These are phyloP conservation scores for Papilio polytes DNA, from an alignment of 1,140 invertebrate genomes.

Conservation along the genomic window DNA sequence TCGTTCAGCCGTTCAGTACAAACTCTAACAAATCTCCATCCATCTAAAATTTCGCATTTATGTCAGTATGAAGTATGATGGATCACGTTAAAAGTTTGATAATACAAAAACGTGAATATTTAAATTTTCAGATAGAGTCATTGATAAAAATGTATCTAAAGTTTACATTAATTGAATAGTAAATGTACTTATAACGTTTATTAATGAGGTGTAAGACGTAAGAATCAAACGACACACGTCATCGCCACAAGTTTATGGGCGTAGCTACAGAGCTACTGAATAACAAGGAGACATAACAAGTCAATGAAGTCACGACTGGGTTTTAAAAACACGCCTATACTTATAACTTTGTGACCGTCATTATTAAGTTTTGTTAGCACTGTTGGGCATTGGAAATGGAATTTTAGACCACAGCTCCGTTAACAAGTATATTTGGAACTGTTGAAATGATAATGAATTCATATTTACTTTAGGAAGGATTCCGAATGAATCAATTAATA, in stretches of 20 bases:
- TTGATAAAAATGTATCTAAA: background rate
- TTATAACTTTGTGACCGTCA: background rate
- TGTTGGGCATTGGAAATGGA: too few relatives aligned
- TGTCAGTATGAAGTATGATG: too few relatives aligned
- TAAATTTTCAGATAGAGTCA: background rate
- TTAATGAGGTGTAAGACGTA: background rate
- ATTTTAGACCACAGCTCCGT: too few relatives aligned
- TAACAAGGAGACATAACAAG: conserved; percentile 25
- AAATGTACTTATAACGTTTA: background rate
- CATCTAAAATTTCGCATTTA: too few relatives aligned
- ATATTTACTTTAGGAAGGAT: background rate
- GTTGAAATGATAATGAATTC: background rate
- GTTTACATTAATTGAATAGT: background rate
- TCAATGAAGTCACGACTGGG: conserved; percentile 27
- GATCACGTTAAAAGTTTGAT: too few relatives aligned
- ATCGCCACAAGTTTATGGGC: background rate
- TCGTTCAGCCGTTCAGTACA: too few relatives aligned
- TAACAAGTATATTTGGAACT: background rate
- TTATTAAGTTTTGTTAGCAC: background rate
- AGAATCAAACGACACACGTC: conserved; percentile 15
- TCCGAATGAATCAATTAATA: background rate
- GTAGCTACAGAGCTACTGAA: background rate
- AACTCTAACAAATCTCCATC: too few relatives aligned
- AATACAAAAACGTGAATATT: background rate
- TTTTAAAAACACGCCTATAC: background rate